Base-by-base conservation (phyloP, 2,888 invertebrate genomes). In the Acleris literana region DNA sequence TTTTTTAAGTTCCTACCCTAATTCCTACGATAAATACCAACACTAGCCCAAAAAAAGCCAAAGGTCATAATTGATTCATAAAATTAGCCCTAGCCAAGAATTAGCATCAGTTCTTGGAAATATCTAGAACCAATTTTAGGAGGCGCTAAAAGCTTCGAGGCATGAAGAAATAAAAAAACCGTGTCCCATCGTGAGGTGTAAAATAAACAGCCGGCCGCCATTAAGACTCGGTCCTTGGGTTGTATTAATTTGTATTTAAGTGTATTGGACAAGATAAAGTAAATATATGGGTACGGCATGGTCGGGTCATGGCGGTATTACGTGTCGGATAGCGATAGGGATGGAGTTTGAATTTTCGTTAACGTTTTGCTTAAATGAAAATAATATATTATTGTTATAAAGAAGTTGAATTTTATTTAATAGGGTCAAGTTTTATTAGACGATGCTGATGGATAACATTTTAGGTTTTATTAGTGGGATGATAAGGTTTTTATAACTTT, bases 201-300 rank as follows among this genome's bases (percentile, higher is more conserved):
- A 91, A 92, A 91, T 92, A 92, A 92, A 92, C 91, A 92, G 85
- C 85, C 78, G 76, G 78, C 75, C 81, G 85, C 92, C 89, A 90
- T 92, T 90, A 92, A 87, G 90, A 80, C 74, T 85, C 84, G 86
- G 85, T 85, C 86, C 89, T 86, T 83, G 78, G 86, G 81, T 87
- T 92, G 92, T 92, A 92, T 92, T 92, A 92, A 92, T 92, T 92
- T 92, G 92, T 92, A 92, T 92, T 92, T 90, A 92, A 92, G 92
- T 91, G 91, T 92, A 92, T 88, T 90, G 89, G 86, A 91, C 92
- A 92, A 91, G 92, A 92, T 92, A 92, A 92, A 89, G 82, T 86
- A 86, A 92, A 92, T 91, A 92, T 91, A 90, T 86, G 87, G 84
- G 84, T 81, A 81, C 84, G 81, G 71, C 76, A 71, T 70, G 76